Evolutionary conservation across 2,888 invertebrate species (phyloP).

Genomic region (Argyresthia goedartella): DNA sequence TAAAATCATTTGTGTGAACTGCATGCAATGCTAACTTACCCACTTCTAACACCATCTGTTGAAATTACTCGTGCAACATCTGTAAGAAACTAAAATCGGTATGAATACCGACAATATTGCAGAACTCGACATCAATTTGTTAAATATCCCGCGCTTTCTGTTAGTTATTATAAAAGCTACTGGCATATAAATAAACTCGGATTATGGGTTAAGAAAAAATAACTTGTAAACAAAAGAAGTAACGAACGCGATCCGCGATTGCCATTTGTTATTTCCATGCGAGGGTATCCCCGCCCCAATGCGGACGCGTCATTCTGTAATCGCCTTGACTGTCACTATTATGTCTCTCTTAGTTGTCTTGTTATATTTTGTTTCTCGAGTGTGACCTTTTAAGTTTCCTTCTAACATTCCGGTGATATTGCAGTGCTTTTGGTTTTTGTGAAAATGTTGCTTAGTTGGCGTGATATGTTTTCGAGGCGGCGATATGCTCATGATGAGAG

Average conservation of each 20-base stretch:
- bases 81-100: no score
- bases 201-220: no score
- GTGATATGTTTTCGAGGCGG: slow-evolving; percentile 47
- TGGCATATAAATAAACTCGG: no score
- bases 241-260: slow-evolving; percentile 1
- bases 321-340: slow-evolving; percentile 11
- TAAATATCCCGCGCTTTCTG: no score
- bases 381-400: slow-evolving; percentile 1
- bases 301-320: slow-evolving; percentile 10
- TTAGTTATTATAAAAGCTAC: no score
- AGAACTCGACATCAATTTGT: no score
- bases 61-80: no score
- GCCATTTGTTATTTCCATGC: slow-evolving; percentile 14
- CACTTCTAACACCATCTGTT: no score
- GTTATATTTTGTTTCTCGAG: slow-evolving; percentile 5
- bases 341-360: slow-evolving; percentile 11
- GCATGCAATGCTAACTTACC: no score
- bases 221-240: background rate
- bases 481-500: slow-evolving; percentile 51
- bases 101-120: no score
- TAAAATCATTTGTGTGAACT: no score
- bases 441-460: slow-evolving; percentile 54
- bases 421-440: background rate
- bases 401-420: background rate
- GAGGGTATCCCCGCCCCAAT: slow-evolving; percentile 14